Evolutionary conservation across 1,140 invertebrate genomes (phyloP), one percentile per base, ranked within the genome.

Genomic region (Drosophila jambulina): DNA sequence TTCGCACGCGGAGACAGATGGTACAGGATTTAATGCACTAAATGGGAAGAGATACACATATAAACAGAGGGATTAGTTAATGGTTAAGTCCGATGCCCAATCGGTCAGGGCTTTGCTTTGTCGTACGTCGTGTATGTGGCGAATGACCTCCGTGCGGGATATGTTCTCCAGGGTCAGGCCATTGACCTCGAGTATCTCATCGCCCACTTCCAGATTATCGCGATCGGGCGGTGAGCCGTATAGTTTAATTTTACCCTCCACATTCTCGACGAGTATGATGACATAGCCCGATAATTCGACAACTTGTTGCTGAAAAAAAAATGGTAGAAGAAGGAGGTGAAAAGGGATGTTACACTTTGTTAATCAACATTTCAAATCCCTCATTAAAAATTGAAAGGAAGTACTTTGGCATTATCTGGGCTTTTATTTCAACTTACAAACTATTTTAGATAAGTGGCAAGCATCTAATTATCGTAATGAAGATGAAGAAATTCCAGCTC

Each of bases 171-270:
- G 93, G 43, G 95, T 96, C 62, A 96, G 96, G 78, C 98, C 98
- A 93, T 99, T 99, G 49, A 99, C 97, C 94, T 99, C 97, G 93
- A 99, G 94, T 92, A 99, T 99, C 94, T 99, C 98, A 94, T 99
- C 98, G 53, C 97, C 97, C 82, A 98, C 96, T 94, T 99, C 97
- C 93, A 99, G 94, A 92, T 96, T 96, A 93, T 99, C 98, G 93
- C 96, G 96, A 93, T 99, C 98, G 40, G 98, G 98, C 65, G 98
- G 97, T 75, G 98, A 98, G 98, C 98, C 98, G 93, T 98, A 98
- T 49, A 99, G 94, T 94, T 98, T 98, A 92, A 98, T 97, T 94
- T 97, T 97, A 92, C 98, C 97, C 93, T 98, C 98, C 92, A 97
- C 96, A 82, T 97, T 97, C 94, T 98, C 97, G 70, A 98, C 97